Base-by-base conservation (phyloP, 2,113 vertebrate species). In the Stictonetta naevosa region DNA sequence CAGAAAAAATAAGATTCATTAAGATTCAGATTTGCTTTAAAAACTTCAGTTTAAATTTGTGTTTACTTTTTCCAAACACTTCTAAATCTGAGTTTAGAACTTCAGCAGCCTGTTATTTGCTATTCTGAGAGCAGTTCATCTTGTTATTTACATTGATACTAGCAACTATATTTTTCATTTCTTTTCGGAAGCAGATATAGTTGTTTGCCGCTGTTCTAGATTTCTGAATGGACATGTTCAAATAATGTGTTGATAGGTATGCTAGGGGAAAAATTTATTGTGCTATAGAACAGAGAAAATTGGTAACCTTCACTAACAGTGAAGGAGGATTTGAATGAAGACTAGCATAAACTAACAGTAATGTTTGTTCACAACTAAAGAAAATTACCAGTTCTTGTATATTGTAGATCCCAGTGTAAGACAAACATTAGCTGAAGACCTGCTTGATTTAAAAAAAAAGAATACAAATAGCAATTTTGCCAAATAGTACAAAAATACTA, bases 191-290 rank as follows among this genome's bases (percentile, higher is more conserved):
- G 46, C 36, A 56, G 22, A 59, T 46, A 29, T 33, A 36, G 13
- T 13, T 82, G 42, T 71, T 87, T 46, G 7, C 36, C 42, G 23
- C 36, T 69, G 44, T 75, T 60, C 58, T 58, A 80, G 55, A 93
- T 96, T 95, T 88, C 58, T 91, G 90, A 91, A 55, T 3, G 63
- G 52, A 36, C 4, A 18, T 38, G 52, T 90, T 82, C 78, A 94
- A 71, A 60, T 68, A 88, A 10, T 34, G 25, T 58, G 50, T 34
- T 85, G 36, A 91, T 71, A 89, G 79, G 31, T 52, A n/a, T 53
- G 34, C 53, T 55, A 69, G 56, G 8, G 7, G 46, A 68, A 90
- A 68, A 62, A 36, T 93, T 72, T 86, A 50, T 42, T 52, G 12
- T 71, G 21, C 31, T 78, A 68, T 38, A 71, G 56, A 84, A 79